Evolutionary conservation across 2,113 vertebrate genomes (phyloP).

Genomic region (Percopsis transmontana): DNA sequence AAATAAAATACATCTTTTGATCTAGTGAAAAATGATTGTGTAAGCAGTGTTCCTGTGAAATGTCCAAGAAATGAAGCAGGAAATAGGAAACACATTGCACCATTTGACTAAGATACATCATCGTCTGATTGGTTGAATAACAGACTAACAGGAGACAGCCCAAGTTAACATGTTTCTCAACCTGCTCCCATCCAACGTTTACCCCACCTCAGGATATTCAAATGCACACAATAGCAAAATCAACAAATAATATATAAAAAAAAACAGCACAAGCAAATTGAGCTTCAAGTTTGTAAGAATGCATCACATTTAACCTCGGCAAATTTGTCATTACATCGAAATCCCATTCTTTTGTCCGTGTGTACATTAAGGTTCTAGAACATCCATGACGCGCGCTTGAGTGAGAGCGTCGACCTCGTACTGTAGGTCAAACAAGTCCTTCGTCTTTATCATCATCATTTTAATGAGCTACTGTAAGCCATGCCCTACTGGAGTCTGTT

Average conservation of each 20-base stretch:
- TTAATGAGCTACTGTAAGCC: conserved; percentile 56
- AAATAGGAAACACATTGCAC: background rate
- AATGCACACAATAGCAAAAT: conserved; percentile 58
- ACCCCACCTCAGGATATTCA: conserved; percentile 33
- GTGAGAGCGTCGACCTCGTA: conserved; percentile 37
- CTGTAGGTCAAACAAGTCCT: conserved; percentile 25
- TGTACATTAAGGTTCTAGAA: conserved; percentile 57
- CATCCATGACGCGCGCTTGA: conserved; percentile 33
- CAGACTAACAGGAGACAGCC: conserved; percentile 41
- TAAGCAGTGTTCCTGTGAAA: background rate
- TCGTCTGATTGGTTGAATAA: background rate
- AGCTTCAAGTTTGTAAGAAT: conserved; percentile 74
- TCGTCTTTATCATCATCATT: conserved; percentile 43
- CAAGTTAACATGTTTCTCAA: conserved; percentile 56
- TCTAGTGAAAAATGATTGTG: background rate
- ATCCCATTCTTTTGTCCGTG: conserved; percentile 51
- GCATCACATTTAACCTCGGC: conserved; percentile 57
- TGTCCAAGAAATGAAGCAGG: background rate
- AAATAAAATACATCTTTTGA: background rate
- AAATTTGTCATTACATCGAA: conserved; percentile 44
- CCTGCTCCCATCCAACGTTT: conserved; percentile 15
- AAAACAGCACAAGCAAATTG: conserved; percentile 54
- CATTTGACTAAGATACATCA: background rate
- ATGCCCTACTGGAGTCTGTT: conserved; percentile 52
- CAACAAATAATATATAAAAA: conserved; percentile 32